A percentile compares a stretch with the other conserved stretches of the same genome.
These are phyloP conservation scores for Agrochola litura DNA, from an alignment of 2,888 invertebrate species.

Conservation along the genomic window DNA sequence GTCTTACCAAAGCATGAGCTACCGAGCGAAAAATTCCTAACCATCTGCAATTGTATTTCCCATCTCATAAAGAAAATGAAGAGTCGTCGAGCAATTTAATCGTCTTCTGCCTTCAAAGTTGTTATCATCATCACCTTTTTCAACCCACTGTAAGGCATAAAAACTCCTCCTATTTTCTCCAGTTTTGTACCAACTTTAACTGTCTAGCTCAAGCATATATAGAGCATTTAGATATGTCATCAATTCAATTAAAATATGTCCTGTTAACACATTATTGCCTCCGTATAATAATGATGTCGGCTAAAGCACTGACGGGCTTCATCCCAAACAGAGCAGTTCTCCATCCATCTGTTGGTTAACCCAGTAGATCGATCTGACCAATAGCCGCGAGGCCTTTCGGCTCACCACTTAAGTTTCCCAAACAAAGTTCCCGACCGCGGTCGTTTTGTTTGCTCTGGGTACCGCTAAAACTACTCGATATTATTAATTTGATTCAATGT, in stretches of 20 bases:
- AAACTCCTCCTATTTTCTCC: neutral
- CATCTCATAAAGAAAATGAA: neutral
- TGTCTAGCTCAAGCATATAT: neutral
- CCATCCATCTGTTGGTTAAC: neutral
- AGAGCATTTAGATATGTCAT: neutral
- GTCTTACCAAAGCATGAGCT: neutral
- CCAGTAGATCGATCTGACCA: slow-evolving; percentile 31
- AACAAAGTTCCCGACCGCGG: slow-evolving; percentile 37
- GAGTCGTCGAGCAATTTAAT: neutral
- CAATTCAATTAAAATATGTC: neutral
- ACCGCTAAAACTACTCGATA: slow-evolving; percentile 20
- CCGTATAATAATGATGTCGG: no score
- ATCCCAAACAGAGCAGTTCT: neutral
- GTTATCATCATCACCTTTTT: neutral
- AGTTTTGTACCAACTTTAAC: neutral
- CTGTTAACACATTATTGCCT: neutral
- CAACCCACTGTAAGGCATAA: neutral
- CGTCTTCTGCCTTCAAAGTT: neutral
- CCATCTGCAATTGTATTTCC: neutral
- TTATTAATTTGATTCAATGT: slow-evolving; percentile 2
- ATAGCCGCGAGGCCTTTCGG: slow-evolving; percentile 28
- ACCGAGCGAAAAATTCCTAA: neutral
- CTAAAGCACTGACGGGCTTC: neutral
- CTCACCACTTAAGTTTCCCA: slow-evolving; percentile 24
- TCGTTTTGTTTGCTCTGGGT: slow-evolving; percentile 14